Evolutionary conservation across 2,797 vertebrate genomes (phyloP), one percentile per base, ranked within the genome.

Genomic region (Phoxinus dragarum): DNA sequence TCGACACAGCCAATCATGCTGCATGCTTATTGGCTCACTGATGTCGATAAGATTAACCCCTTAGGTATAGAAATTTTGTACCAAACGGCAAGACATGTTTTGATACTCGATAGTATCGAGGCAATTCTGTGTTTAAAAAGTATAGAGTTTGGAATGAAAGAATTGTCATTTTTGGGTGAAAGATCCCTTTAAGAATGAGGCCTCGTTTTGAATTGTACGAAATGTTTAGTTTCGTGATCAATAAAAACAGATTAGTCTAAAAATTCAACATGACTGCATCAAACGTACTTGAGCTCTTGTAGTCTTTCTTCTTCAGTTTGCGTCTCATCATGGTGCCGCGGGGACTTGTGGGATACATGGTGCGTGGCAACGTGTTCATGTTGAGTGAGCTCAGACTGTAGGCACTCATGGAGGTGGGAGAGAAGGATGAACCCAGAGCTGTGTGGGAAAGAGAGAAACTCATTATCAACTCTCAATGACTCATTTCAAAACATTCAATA

Each of bases 371-470:
- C 42, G 97, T 97, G 91, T 96, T 97, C 97, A 97, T 97, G 94
- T 98, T 98, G 88, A 99, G 96, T 90, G 98, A 99, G 89, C 98
- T 99, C 93, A 99, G 96, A 93, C 98, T 99, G 91, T 99, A 99
- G 14, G 98, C 98, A 34, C 98, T 99, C 98, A 99, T 98, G 93
- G 98, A 97, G 93, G 96, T 95, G 92, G 95, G 94, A 42, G 94
- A 95, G 90, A 94, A 95, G 47, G 94, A 94, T 87, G 95, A 95
- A 88, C 94, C 93, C 31, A 95, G 92, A 23, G 95, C 94, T 95
- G 87, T 47, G 42, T 47, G 38, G 84, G 72, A 82, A 44, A 84
- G 7, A 77, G 31, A 81, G 68, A 52, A n/a, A 61, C 14, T 85
- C 64, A 85, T 73, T 8, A 82, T 44, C 68, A 64, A 64, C 56